phyloP scores from a whole-genome alignment of 1,140 invertebrate genomes.

The Dendrolimus punctatus region DNA sequence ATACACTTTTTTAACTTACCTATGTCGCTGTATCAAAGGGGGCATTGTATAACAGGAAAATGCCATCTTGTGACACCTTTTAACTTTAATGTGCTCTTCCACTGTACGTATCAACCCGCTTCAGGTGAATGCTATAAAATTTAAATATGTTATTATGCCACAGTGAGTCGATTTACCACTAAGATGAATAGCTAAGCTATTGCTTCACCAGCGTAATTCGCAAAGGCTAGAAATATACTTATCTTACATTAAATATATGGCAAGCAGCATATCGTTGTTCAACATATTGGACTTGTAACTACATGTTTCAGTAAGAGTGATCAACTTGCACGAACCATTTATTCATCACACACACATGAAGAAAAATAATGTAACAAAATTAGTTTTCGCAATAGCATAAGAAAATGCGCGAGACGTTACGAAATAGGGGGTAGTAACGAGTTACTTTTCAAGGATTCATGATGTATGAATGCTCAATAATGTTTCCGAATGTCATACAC shows the following conservation, averaged over 20 bases:
- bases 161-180: constrained; percentile 29
- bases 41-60: constrained; percentile 24
- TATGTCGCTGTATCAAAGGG: constrained; percentile 24
- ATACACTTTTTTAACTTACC: constrained; percentile 31
- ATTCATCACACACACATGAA: constrained; percentile 9
- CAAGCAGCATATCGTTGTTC: constrained; percentile 12
- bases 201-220: too few species aligned
- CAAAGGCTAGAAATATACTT: constrained; percentile 41
- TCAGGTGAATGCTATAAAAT: constrained; percentile 60
- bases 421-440: background rate
- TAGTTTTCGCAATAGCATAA: constrained; percentile 11
- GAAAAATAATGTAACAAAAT: too few species aligned
- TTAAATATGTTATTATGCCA: constrained; percentile 58
- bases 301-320: constrained; percentile 25
- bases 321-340: constrained; percentile 8
- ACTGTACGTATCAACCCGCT: constrained; percentile 41
- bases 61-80: constrained; percentile 20
- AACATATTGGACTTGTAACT: constrained; percentile 45
- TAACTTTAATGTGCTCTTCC: constrained; percentile 8
- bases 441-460: too few species aligned
- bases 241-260: constrained; percentile 26
- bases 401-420: constrained; percentile 1
- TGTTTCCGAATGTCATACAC: too few species aligned
- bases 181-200: too few species aligned
- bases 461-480: too few species aligned